phyloP scores from a whole-genome alignment of 2,888 invertebrate genomes.

The Clivina fossor region DNA sequence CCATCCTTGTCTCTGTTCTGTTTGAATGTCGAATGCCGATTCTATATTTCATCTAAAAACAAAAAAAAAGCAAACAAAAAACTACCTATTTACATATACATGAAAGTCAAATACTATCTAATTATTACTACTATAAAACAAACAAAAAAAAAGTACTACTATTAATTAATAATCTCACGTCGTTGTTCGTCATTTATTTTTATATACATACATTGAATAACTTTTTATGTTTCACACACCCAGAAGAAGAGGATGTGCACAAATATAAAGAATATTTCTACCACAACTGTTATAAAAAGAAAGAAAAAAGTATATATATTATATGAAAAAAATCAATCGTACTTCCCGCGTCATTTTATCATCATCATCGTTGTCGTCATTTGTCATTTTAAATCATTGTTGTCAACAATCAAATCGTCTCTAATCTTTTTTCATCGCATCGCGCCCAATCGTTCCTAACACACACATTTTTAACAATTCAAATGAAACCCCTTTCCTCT shows the following conservation, averaged over 20 bases:
- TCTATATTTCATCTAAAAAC: slow-evolving; percentile 28
- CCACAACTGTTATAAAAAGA: slow-evolving; percentile 27
- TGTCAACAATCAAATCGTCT: slow-evolving; percentile 27
- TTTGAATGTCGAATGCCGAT: slow-evolving; percentile 30
- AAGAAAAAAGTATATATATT: too few relatives aligned
- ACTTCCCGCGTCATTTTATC: slow-evolving; percentile 39
- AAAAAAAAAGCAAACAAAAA: slow-evolving; percentile 3
- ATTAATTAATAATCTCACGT: slow-evolving; percentile 32
- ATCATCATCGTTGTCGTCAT: slow-evolving; percentile 33
- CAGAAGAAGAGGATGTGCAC: slow-evolving; percentile 31
- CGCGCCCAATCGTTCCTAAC: slow-evolving; percentile 6
- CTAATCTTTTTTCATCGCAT: slow-evolving; percentile 21
- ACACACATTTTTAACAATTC: slow-evolving; percentile 25
- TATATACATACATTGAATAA: slow-evolving; percentile 32
- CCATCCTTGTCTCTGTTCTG: too few relatives aligned
- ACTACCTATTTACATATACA: slow-evolving; percentile 2
- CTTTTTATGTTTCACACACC: slow-evolving; percentile 34
- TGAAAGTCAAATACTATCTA: slow-evolving; percentile 23
- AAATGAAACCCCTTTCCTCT: too few relatives aligned
- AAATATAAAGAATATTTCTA: slow-evolving; percentile 34
- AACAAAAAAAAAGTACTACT: slow-evolving; percentile 29
- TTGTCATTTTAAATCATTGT: slow-evolving; percentile 29
- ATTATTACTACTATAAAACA: slow-evolving; percentile 14
- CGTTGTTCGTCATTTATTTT: slow-evolving; percentile 34
- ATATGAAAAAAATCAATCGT: too few relatives aligned